These are phyloP conservation scores for Linnaemya vulpina DNA, from an alignment of 2,888 invertebrate species.

Conservation along the genomic window DNA sequence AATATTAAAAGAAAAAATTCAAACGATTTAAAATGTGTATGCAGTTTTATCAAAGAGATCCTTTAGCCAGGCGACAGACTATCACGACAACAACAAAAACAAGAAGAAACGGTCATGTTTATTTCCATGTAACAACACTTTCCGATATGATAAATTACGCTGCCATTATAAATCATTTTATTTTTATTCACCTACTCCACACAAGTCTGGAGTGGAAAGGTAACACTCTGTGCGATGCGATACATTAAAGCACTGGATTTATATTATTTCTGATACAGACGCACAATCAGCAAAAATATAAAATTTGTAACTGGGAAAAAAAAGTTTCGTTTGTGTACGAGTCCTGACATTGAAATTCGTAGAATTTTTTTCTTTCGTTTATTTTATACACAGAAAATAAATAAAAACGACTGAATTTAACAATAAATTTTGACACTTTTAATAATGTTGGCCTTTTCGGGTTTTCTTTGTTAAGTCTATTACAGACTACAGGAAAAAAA, in stretches of 20 bases:
- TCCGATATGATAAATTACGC: constrained; percentile 69
- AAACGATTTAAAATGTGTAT: not conserved
- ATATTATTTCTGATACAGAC: constrained; percentile 53
- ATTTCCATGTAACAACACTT: constrained; percentile 53
- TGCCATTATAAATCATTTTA: constrained; percentile 70
- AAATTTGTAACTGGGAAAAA: constrained; percentile 29
- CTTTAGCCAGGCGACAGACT: constrained; percentile 29
- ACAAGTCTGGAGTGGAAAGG: constrained; percentile 37
- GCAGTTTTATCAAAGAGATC: constrained; percentile 30
- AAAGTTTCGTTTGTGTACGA: constrained; percentile 24
- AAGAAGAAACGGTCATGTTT: constrained; percentile 40
- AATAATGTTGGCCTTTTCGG: constrained; percentile 71
- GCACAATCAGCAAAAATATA: constrained; percentile 63
- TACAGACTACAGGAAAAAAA: not conserved
- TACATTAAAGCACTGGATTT: constrained; percentile 31
- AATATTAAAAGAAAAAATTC: not conserved
- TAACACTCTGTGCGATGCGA: constrained; percentile 10
- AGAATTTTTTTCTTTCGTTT: constrained; percentile 1
- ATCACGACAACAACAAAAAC: not conserved
- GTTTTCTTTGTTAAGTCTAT: not conserved
- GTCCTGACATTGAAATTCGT: constrained; percentile 52
- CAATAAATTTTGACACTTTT: constrained; percentile 72
- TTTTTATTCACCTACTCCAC: constrained; percentile 52
- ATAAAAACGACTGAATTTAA: constrained; percentile 64
- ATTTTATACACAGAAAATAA: constrained; percentile 7